Conservation (phyloP, 2,888 invertebrate genomes). For the Thalpophila matura region DNA sequence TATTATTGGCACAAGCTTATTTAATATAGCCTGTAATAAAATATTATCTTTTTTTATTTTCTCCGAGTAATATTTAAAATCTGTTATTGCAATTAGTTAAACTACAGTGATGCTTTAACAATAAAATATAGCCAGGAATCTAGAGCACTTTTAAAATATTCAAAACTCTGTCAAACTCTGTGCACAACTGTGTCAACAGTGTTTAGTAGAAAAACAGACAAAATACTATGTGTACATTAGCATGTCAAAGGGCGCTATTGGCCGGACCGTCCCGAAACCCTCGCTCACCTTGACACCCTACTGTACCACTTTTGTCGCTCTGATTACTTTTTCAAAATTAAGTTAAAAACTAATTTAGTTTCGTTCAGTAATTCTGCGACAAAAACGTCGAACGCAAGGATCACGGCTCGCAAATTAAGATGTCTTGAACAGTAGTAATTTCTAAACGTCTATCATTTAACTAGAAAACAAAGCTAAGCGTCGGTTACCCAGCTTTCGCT, state of each 20-base stretch:
- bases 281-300: constrained; percentile 67
- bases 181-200: constrained; percentile 62
- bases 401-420: constrained; percentile 62
- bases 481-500: constrained; percentile 87
- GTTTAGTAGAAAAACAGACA: constrained; percentile 68
- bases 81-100: neutral
- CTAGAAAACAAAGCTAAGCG: constrained; percentile 89
- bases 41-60: too few relatives aligned
- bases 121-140: too few relatives aligned
- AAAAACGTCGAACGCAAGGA: constrained; percentile 62
- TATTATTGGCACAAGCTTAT: too few relatives aligned
- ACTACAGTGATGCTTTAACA: neutral
- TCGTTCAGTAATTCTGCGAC: constrained; percentile 23
- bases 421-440: constrained; percentile 80
- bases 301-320: constrained; percentile 68
- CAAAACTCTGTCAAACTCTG: constrained; percentile 12
- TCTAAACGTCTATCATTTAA: constrained; percentile 84
- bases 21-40: too few relatives aligned
- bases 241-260: constrained; percentile 81
- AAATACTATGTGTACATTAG: constrained; percentile 77
- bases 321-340: constrained; percentile 68
- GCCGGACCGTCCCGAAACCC: constrained; percentile 66
- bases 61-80: neutral
- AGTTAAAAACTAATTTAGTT: constrained; percentile 44
- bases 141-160: constrained; percentile 4